These are phyloP conservation scores for Platalea minor DNA, from an alignment of 2,797 vertebrate genomes.

Conservation along the genomic window DNA sequence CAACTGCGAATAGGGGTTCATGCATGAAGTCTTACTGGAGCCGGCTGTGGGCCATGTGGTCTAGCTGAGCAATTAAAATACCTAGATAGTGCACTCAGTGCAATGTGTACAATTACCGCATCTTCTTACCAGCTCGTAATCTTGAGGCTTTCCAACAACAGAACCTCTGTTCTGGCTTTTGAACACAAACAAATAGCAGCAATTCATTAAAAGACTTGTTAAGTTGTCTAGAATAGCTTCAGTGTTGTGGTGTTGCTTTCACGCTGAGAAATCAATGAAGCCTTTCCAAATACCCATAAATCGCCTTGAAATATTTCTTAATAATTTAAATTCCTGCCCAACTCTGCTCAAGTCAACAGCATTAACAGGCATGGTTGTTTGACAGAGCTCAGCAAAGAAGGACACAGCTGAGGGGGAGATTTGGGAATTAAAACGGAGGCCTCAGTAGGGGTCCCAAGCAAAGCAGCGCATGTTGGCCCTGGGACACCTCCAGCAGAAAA, in stretches of 20 bases:
- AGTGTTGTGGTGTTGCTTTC: background rate
- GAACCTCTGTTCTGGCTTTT: conserved; percentile 10
- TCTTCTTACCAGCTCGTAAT: background rate
- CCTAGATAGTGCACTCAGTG: background rate
- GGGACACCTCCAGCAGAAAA: background rate
- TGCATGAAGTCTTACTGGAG: background rate
- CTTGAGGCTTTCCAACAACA: conserved; percentile 26
- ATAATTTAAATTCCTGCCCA: background rate
- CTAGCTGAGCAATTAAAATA: conserved; percentile 23
- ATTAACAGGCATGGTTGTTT: background rate
- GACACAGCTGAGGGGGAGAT: background rate
- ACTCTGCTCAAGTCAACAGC: background rate
- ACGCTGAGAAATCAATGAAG: background rate
- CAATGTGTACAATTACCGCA: background rate
- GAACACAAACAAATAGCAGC: background rate
- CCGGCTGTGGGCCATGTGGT: background rate
- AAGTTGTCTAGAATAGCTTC: background rate
- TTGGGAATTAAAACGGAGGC: background rate
- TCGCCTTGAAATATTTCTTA: background rate
- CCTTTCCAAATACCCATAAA: background rate
- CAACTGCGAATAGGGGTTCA: background rate
- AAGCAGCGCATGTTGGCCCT: rapidly evolving
- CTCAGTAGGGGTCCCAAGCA: background rate
- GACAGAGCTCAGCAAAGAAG: background rate
- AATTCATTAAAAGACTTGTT: conserved; percentile 27